Base-by-base conservation (phyloP, 2,113 vertebrate species). In the Acanthochromis polyacanthus region DNA sequence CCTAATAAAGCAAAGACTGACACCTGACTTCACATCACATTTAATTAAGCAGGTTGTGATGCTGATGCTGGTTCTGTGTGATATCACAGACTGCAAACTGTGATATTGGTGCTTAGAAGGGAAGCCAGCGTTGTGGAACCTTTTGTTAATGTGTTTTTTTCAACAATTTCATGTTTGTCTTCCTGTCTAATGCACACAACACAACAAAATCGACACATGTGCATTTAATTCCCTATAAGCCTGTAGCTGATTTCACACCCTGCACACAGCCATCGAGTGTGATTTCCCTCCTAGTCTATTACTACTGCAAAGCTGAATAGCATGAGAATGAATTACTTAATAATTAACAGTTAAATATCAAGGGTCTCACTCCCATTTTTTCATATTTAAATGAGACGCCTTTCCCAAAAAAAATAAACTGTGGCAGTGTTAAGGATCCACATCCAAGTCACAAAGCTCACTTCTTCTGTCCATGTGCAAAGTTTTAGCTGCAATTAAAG, bases 311-410 rank as follows among this genome's bases (percentile, higher is more conserved):
- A 59, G 65, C 57, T 63, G 52, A 75, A 43, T 50, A 58, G 57
- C 69, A 57, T 72, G 62, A 67, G 15, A 78, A 64, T 55, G 40
- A 74, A 71, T 78, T 50, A 62, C 59, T 59, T 74, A 55, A 71
- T 75, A 66, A 80, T 82, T 82, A 67, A 70, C 32, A 53, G 62
- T 66, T 67, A 64, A 62, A 64, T 53, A 75, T 73, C 57, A 76
- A 80, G 56, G 45, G 55, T 55, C 50, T 80, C n/a, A 22, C 45
- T 60, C 50, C 8, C 50, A 3, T 53, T 30, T 53, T 51, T 46
- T 5, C n/a, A 46, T 36, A 78, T 77, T 59, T 64, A 83, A 46
- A 48, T 20, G 51, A 68, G 46, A 69, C 0, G n/a, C 23, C 36
- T 69, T 60, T 68, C 43, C 51, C 55, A 30, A 4, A 25, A 3